Conservation (phyloP, 35 echinoderm and acorn worm genomes). For the Ophiothrix spiculata region DNA sequence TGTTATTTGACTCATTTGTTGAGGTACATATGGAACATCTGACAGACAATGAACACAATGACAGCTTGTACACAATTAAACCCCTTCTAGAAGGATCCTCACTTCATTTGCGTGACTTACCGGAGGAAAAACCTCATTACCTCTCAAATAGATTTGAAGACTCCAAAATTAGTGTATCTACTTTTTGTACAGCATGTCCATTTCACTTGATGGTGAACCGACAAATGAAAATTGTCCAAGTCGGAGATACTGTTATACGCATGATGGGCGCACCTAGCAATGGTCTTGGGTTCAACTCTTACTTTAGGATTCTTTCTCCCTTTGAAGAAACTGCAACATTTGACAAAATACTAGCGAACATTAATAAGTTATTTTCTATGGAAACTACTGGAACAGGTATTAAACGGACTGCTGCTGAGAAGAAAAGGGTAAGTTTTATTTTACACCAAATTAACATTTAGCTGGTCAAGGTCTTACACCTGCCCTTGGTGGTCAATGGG, state of each 20-base stretch:
- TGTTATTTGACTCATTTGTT: slow-evolving; percentile 94
- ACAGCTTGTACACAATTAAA: slow-evolving; percentile 69
- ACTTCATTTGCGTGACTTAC: slow-evolving; percentile 31
- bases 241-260: slow-evolving; percentile 82
- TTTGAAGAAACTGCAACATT: slow-evolving; percentile 65
- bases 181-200: slow-evolving; percentile 79
- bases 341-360: slow-evolving; percentile 77
- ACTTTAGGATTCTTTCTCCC: slow-evolving; percentile 68
- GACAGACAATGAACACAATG: slow-evolving; percentile 47
- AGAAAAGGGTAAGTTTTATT: slow-evolving; percentile 33
- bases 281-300: slow-evolving; percentile 84
- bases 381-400: slow-evolving; percentile 58
- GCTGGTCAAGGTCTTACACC: too few species aligned
- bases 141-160: slow-evolving; percentile 33
- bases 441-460: too few species aligned
- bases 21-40: slow-evolving; percentile 72
- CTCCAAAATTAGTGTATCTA: slow-evolving; percentile 59
- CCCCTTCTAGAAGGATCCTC: slow-evolving; percentile 54
- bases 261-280: slow-evolving; percentile 68
- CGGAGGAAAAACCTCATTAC: slow-evolving; percentile 6
- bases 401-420: neutral
- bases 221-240: slow-evolving; percentile 68
- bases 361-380: slow-evolving; percentile 70
- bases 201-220: slow-evolving; percentile 87
- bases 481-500: too few species aligned